phyloP scores from a whole-genome alignment of 2,797 vertebrate species.

The Pseudochaenichthys georgianus region DNA sequence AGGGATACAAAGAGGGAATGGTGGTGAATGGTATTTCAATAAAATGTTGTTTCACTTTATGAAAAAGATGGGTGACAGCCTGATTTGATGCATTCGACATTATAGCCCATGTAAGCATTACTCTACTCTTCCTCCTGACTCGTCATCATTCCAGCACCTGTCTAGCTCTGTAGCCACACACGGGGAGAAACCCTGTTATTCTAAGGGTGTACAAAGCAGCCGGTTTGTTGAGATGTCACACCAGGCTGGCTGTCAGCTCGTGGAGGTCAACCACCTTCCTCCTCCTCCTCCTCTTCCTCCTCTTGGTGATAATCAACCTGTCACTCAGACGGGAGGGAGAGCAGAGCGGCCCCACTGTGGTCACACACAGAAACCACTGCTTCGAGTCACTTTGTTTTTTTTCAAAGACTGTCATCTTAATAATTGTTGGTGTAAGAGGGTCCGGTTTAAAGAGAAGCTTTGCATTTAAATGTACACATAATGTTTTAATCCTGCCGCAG shows the following conservation, averaged over 20 bases:
- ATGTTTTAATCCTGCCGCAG: slow-evolving; percentile 1
- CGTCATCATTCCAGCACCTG: slow-evolving; percentile 67
- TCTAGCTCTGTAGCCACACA: neutral
- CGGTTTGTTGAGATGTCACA: slow-evolving; percentile 27
- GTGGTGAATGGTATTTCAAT: slow-evolving; percentile 29
- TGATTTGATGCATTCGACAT: slow-evolving; percentile 38
- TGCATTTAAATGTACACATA: slow-evolving; percentile 6
- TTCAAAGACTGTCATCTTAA: slow-evolving; percentile 23
- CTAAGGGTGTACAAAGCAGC: slow-evolving; percentile 3
- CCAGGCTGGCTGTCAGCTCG: slow-evolving; percentile 1
- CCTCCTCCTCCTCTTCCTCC: neutral
- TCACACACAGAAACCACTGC: neutral
- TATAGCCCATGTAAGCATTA: slow-evolving; percentile 34
- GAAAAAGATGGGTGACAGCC: slow-evolving; percentile 24
- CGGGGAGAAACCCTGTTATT: slow-evolving; percentile 5
- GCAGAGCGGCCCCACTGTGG: neutral
- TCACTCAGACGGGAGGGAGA: neutral
- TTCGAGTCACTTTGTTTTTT: neutral
- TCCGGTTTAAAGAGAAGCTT: slow-evolving; percentile 3
- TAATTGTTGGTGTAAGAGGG: slow-evolving; percentile 2
- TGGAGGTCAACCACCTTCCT: neutral
- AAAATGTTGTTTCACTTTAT: slow-evolving; percentile 39
- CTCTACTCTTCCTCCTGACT: slow-evolving; percentile 34
- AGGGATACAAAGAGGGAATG: slow-evolving; percentile 15
- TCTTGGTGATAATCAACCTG: neutral